These are phyloP conservation scores for Toxotes chatareus DNA, from an alignment of 2,113 vertebrate genomes.

Conservation along the genomic window DNA sequence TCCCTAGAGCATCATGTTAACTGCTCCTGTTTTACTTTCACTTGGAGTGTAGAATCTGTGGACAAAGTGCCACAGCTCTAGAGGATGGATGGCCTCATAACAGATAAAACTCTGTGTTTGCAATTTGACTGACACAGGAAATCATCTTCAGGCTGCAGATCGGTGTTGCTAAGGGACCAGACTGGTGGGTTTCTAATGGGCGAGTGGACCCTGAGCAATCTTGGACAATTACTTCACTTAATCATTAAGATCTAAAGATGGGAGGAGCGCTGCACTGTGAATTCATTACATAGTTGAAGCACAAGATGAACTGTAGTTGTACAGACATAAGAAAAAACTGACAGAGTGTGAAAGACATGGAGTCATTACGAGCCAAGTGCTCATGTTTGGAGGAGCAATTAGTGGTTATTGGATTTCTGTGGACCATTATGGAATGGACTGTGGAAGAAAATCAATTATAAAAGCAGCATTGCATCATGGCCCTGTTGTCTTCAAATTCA, in stretches of 20 bases:
- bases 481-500: slow-evolving; percentile 52
- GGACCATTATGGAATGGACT: slow-evolving; percentile 54
- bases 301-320: slow-evolving; percentile 25
- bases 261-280: slow-evolving; percentile 30
- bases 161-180: slow-evolving; percentile 62
- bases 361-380: slow-evolving; percentile 60
- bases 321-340: slow-evolving; percentile 42
- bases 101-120: slow-evolving; percentile 15
- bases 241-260: slow-evolving; percentile 64
- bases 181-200: slow-evolving; percentile 47
- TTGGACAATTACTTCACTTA: slow-evolving; percentile 65
- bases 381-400: slow-evolving; percentile 72
- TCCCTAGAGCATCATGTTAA: not conserved
- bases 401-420: slow-evolving; percentile 67
- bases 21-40: not conserved
- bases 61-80: slow-evolving; percentile 5
- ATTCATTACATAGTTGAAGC: slow-evolving; percentile 54
- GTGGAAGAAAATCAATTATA: slow-evolving; percentile 64
- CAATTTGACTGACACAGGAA: slow-evolving; percentile 49
- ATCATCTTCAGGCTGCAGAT: slow-evolving; percentile 46
- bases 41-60: not conserved
- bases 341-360: slow-evolving; percentile 43
- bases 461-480: slow-evolving; percentile 53
- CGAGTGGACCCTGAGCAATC: slow-evolving; percentile 53
- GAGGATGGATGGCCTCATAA: slow-evolving; percentile 25